Percentiles rank a stretch among this genome's conserved stretches.
phyloP scores from a whole-genome alignment of 53 echinoderm and acorn worm genomes.

The Crossaster papposus region DNA sequence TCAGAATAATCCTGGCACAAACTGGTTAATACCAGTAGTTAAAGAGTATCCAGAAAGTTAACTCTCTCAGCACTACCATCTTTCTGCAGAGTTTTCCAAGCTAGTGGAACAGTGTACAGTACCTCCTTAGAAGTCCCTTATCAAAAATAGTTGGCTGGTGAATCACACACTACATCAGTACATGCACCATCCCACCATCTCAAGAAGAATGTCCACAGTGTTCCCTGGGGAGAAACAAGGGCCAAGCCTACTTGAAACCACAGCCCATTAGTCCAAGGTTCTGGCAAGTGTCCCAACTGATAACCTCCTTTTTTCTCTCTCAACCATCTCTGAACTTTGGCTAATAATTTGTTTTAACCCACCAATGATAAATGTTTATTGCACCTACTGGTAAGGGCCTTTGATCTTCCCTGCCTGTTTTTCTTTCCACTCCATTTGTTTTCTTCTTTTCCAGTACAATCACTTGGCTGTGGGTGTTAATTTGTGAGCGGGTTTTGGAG shows the following conservation, averaged over 20 bases:
- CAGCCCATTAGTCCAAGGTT: slow-evolving; percentile 39
- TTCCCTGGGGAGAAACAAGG: neutral
- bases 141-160: slow-evolving; percentile 45
- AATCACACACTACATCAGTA: slow-evolving; percentile 52
- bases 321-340: slow-evolving; percentile 8
- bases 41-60: too few species aligned
- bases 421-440: neutral
- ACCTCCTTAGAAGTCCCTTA: neutral
- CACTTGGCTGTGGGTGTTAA: neutral
- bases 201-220: slow-evolving; percentile 15
- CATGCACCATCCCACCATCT: neutral
- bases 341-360: neutral
- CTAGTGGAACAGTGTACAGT: neutral
- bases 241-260: slow-evolving; percentile 29
- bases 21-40: too few species aligned
- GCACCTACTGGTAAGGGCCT: neutral
- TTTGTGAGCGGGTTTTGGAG: slow-evolving; percentile 14
- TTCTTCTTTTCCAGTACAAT: neutral
- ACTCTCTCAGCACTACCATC: too few species aligned
- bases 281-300: neutral
- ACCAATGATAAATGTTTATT: slow-evolving; percentile 8
- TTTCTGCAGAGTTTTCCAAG: neutral
- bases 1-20: too few species aligned
- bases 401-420: neutral
- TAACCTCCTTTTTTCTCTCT: slow-evolving; percentile 22